These are phyloP conservation scores for Mystacornis crossleyi DNA, from an alignment of 2,113 vertebrate species.

Conservation along the genomic window DNA sequence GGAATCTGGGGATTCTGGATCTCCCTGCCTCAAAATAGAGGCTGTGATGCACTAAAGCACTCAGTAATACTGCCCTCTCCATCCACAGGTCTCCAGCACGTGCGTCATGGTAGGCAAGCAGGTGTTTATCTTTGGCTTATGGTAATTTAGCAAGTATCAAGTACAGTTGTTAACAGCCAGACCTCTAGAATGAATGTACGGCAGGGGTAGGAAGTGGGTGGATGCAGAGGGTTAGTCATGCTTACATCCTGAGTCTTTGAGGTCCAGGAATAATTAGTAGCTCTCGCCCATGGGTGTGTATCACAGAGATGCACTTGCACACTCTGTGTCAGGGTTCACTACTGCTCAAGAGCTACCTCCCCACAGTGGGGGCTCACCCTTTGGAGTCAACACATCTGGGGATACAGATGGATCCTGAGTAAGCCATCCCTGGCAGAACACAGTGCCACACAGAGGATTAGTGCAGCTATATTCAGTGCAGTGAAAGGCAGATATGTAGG, in stretches of 20 bases:
- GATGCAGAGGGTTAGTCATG: constrained; percentile 10
- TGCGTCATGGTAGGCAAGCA: background rate
- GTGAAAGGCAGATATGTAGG: background rate
- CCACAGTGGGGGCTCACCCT: background rate
- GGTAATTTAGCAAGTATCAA: background rate
- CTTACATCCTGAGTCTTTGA: background rate
- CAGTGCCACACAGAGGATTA: background rate
- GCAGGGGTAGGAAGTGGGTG: background rate
- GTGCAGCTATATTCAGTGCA: background rate
- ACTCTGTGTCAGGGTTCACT: background rate
- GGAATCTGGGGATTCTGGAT: background rate
- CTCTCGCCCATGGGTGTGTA: background rate
- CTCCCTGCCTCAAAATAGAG: background rate
- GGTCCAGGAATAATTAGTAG: background rate
- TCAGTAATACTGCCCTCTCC: background rate
- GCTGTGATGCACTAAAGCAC: background rate
- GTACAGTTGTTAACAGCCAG: background rate
- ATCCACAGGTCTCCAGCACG: background rate
- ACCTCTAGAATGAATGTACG: background rate
- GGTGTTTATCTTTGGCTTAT: background rate
- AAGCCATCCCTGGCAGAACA: background rate
- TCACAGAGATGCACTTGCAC: background rate
- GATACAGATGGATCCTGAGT: background rate
- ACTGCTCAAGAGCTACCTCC: background rate
- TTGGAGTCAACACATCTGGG: background rate